Conservation (phyloP, 2,797 vertebrate species). For the Lemur catta region DNA sequence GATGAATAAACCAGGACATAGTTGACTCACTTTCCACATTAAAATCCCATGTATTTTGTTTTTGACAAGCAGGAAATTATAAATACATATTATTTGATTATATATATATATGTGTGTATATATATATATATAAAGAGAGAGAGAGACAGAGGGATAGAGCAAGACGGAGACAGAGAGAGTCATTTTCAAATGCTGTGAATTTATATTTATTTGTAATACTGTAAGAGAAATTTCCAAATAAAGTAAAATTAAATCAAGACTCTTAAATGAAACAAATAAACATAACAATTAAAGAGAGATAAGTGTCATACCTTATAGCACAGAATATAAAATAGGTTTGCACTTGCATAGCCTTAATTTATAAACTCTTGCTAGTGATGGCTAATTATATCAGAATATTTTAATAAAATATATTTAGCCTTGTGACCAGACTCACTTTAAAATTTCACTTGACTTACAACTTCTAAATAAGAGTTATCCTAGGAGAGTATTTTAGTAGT, state of each 20-base stretch:
- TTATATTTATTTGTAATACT: background rate
- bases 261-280: constrained; percentile 31
- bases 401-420: constrained; percentile 33
- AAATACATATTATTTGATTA: background rate
- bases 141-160: background rate
- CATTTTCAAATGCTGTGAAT: background rate
- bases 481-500: constrained; percentile 5
- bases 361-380: background rate
- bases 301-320: background rate
- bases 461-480: constrained; percentile 43
- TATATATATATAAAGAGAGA: background rate
- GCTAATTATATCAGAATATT: constrained; percentile 27
- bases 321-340: constrained; percentile 1
- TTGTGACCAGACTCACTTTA: constrained; percentile 22
- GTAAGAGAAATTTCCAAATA: constrained; percentile 44
- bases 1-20: background rate
- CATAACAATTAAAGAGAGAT: background rate
- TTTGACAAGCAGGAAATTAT: background rate
- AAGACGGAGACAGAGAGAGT: background rate
- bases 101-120: background rate
- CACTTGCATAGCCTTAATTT: constrained; percentile 11
- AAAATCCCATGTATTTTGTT: background rate
- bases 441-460: constrained; percentile 14
- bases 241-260: constrained; percentile 7
- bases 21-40: background rate